Percentiles rank a stretch among this genome's conserved stretches.
Conservation (phyloP, 2,797 vertebrate genomes). For the Melanotaenia pygmaea region DNA sequence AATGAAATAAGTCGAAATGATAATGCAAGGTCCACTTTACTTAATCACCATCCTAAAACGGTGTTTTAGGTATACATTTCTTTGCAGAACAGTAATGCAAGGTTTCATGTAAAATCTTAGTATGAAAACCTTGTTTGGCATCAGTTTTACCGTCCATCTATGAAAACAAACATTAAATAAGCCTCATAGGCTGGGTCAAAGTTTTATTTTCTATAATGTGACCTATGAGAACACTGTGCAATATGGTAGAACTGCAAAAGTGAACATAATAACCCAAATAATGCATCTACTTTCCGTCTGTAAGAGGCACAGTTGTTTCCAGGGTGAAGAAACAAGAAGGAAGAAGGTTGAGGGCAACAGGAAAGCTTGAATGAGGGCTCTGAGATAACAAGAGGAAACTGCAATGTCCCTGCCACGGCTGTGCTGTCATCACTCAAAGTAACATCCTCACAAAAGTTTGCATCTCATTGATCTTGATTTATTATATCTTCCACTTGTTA, state of each 20-base stretch:
- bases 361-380: constrained; percentile 47
- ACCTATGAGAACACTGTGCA: neutral
- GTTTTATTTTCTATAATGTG: neutral
- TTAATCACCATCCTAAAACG: no score
- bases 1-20: no score
- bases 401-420: constrained; percentile 57
- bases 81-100: no score
- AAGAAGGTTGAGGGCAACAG: constrained; percentile 53
- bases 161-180: neutral
- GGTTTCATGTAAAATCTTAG: no score
- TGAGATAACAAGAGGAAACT: constrained; percentile 65
- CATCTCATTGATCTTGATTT: constrained; percentile 70
- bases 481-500: constrained; percentile 75
- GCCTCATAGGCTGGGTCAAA: neutral
- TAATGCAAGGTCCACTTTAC: no score
- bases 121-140: neutral
- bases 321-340: constrained; percentile 13
- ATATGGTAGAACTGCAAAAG: neutral
- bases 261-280: neutral
- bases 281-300: neutral
- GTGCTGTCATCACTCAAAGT: constrained; percentile 66
- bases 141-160: no score
- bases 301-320: constrained; percentile 17
- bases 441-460: constrained; percentile 59
- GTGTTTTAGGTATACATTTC: no score